A percentile compares a stretch with the other conserved stretches of the same genome.
Conservation (phyloP, 1,140 invertebrate genomes). For the Drosophila oshimai region DNA sequence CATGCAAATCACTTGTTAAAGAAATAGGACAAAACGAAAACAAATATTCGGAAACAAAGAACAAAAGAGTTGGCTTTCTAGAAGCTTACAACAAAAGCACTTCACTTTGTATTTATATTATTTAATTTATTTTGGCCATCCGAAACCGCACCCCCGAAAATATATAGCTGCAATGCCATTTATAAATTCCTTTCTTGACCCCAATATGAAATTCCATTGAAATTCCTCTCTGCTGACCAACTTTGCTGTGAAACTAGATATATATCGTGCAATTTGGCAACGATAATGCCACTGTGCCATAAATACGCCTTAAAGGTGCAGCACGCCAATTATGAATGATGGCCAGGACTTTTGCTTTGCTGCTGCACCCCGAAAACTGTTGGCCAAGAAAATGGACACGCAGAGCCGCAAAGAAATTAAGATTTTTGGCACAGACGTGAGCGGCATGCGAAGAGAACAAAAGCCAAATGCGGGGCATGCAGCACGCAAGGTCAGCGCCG, state of each 20-base stretch:
- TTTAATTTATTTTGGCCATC: neutral
- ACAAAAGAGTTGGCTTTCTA: neutral
- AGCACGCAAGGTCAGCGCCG: conserved; percentile 68
- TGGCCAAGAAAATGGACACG: conserved; percentile 65
- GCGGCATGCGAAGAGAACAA: conserved; percentile 53
- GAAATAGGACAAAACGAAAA: neutral
- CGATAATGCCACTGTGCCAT: conserved; percentile 45
- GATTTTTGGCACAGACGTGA: conserved; percentile 77
- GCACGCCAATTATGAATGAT: conserved; percentile 74
- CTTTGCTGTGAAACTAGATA: conserved; percentile 24
- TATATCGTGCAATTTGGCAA: conserved; percentile 37
- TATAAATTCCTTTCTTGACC: conserved; percentile 15
- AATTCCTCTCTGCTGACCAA: conserved; percentile 4
- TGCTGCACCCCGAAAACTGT: conserved; percentile 47
- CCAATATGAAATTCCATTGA: conserved; percentile 24
- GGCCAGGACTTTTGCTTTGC: conserved; percentile 29
- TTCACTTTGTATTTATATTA: neutral
- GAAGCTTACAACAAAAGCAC: neutral
- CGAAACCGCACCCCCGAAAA: neutral
- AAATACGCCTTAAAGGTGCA: conserved; percentile 66
- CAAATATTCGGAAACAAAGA: neutral
- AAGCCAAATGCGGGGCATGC: conserved; percentile 49
- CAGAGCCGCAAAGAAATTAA: conserved; percentile 71
- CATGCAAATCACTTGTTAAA: conserved; percentile 8
- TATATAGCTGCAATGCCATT: neutral